Evolutionary conservation across 2,888 invertebrate genomes (phyloP).

Genomic region (Sesamia inferens): DNA sequence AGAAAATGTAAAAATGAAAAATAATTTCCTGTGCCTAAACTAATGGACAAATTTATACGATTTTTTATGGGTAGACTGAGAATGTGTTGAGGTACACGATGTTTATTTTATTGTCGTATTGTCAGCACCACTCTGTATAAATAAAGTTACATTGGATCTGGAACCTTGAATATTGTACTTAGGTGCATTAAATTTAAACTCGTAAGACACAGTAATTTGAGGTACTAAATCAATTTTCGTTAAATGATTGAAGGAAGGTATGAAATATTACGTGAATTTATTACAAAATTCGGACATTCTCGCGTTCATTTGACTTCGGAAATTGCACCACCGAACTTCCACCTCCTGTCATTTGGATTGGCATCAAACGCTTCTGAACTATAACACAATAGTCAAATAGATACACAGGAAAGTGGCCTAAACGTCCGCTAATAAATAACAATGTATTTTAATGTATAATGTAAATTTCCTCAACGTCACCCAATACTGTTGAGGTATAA

Average conservation of each 20-base stretch:
- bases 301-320: not conserved
- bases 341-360: not conserved
- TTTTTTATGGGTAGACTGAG: too few relatives aligned
- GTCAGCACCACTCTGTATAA: too few relatives aligned
- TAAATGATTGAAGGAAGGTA: not conserved
- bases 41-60: too few relatives aligned
- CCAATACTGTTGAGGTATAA: slow-evolving; percentile 51
- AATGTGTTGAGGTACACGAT: too few relatives aligned
- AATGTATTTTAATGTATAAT: slow-evolving; percentile 53
- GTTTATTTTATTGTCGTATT: too few relatives aligned
- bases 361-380: slow-evolving; percentile 23
- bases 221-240: not conserved
- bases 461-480: slow-evolving; percentile 62
- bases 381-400: slow-evolving; percentile 34
- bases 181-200: not conserved
- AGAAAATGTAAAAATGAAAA: too few relatives aligned
- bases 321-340: slow-evolving; percentile 15
- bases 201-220: not conserved
- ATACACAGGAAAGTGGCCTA: slow-evolving; percentile 36
- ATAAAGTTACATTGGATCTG: too few relatives aligned
- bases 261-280: not conserved
- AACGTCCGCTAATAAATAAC: slow-evolving; percentile 43
- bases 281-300: not conserved
- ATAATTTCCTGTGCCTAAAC: too few relatives aligned
- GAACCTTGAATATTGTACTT: too few relatives aligned